phyloP scores from a whole-genome alignment of 2,797 vertebrate species.

The Vultur gryphus region DNA sequence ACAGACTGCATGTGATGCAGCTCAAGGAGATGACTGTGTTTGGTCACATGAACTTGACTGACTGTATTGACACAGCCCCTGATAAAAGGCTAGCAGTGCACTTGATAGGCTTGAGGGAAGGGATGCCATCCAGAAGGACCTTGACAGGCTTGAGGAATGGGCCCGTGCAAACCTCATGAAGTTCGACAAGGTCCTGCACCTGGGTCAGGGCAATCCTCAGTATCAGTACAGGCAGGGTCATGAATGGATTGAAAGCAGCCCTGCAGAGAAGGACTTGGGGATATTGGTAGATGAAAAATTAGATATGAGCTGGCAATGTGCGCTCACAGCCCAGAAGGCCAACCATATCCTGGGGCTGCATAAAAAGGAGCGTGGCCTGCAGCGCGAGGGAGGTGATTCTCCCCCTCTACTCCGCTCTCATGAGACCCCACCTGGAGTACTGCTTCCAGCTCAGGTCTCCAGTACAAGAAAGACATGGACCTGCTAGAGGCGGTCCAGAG shows the following conservation, averaged over 20 bases:
- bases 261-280: background rate
- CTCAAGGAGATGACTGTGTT: background rate
- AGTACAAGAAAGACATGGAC: background rate
- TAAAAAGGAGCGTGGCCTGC: background rate
- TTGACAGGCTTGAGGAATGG: background rate
- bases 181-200: background rate
- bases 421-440: background rate
- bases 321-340: background rate
- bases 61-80: background rate
- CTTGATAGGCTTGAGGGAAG: background rate
- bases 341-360: background rate
- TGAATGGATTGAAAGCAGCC: background rate
- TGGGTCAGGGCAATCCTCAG: background rate
- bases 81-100: background rate
- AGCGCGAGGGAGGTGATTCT: background rate
- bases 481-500: background rate
- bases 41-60: background rate
- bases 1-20: background rate
- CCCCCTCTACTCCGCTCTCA: background rate
- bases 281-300: background rate
- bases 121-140: background rate
- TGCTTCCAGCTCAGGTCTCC: background rate
- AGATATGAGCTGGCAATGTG: background rate
- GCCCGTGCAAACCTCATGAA: rapidly evolving
- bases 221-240: background rate